Conservation (phyloP, 2,797 vertebrate genomes). For the Falco columbarius region DNA sequence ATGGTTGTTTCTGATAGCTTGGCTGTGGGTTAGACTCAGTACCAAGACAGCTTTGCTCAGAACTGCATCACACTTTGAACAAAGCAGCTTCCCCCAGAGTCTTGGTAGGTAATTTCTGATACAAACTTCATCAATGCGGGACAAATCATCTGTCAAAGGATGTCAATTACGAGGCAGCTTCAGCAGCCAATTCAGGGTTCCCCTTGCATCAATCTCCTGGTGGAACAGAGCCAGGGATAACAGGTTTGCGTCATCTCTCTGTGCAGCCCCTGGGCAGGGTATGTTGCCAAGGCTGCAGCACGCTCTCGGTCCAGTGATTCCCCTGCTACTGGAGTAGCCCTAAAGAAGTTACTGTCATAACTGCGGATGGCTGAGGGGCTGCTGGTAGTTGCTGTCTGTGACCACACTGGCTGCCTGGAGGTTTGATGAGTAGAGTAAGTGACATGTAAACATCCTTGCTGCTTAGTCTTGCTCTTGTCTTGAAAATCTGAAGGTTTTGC, state of each 20-base stretch:
- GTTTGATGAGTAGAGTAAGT: background rate
- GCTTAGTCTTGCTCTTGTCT: background rate
- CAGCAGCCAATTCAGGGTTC: background rate
- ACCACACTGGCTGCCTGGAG: background rate
- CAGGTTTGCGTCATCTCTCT: background rate
- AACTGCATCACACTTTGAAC: background rate
- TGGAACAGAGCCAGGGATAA: background rate
- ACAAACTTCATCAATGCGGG: background rate
- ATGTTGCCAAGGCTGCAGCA: background rate
- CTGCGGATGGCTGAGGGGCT: background rate
- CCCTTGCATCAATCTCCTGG: background rate
- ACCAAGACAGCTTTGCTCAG: background rate
- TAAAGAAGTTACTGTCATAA: background rate
- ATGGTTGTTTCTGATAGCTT: background rate
- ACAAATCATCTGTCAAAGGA: background rate
- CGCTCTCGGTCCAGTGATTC: background rate
- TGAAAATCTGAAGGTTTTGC: background rate
- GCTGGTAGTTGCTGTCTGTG: background rate
- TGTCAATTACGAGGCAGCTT: background rate
- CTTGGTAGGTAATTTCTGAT: background rate
- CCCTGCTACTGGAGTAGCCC: slow-evolving; percentile 5
- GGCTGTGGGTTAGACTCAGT: background rate
- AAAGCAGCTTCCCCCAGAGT: background rate
- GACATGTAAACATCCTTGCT: background rate
- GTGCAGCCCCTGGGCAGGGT: background rate